These are phyloP conservation scores for Acanthacorydalis orientalis DNA, from an alignment of 2,888 invertebrate species.

Conservation along the genomic window DNA sequence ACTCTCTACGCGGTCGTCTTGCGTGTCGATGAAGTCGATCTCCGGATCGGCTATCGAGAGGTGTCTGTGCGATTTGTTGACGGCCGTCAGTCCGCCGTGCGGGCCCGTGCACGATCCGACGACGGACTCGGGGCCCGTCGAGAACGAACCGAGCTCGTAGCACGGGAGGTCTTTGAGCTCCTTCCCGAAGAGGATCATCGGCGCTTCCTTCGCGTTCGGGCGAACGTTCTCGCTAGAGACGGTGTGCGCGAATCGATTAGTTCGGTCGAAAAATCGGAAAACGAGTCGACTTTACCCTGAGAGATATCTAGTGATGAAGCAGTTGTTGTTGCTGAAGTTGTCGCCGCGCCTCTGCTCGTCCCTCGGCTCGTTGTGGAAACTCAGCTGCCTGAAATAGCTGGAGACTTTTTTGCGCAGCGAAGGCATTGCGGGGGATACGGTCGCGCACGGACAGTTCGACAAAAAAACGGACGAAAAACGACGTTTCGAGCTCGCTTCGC, in stretches of 20 bases:
- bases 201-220: conserved; percentile 26
- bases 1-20: conserved; percentile 18
- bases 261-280: conserved; percentile 1
- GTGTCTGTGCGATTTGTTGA: conserved; percentile 47
- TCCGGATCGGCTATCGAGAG: conserved; percentile 48
- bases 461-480: neutral
- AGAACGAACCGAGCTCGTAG: conserved; percentile 32
- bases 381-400: conserved; percentile 54
- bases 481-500: neutral
- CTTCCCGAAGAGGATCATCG: conserved; percentile 49
- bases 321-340: conserved; percentile 31
- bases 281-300: conserved; percentile 35
- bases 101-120: conserved; percentile 68
- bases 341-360: conserved; percentile 26
- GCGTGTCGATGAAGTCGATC: conserved; percentile 54
- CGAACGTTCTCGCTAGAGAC: conserved; percentile 22
- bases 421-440: conserved; percentile 32
- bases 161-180: conserved; percentile 56
- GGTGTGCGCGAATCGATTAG: neutral
- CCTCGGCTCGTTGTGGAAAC: conserved; percentile 41
- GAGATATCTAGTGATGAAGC: conserved; percentile 52
- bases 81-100: conserved; percentile 59
- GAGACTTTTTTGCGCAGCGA: conserved; percentile 52
- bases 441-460: neutral
- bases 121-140: conserved; percentile 35